These are phyloP conservation scores for Eremophila alpestris DNA, from an alignment of 2,797 vertebrate genomes.

Conservation along the genomic window DNA sequence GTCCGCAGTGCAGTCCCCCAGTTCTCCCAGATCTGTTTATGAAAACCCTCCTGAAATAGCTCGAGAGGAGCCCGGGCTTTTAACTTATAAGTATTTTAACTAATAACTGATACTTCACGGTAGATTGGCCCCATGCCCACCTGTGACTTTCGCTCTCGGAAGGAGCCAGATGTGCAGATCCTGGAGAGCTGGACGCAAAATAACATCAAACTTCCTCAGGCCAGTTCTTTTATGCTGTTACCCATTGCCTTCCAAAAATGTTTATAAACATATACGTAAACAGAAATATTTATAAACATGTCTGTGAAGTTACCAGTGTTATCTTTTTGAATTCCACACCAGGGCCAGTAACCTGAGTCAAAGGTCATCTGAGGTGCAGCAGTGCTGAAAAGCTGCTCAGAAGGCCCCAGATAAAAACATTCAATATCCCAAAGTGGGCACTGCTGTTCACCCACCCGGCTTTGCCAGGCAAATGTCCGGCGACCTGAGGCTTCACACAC, in stretches of 20 bases:
- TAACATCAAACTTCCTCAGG: not conserved
- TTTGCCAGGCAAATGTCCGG: rapidly evolving
- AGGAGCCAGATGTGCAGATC: not conserved
- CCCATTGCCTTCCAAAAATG: not conserved
- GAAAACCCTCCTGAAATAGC: not conserved
- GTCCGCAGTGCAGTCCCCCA: not conserved
- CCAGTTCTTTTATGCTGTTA: not conserved
- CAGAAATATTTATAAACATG: too few relatives aligned
- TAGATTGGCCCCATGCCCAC: not conserved
- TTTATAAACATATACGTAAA: not conserved
- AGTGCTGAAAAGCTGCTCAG: not conserved
- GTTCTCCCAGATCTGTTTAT: not conserved
- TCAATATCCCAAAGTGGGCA: not conserved
- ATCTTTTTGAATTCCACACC: not conserved
- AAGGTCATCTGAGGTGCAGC: not conserved
- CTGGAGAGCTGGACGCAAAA: rapidly evolving
- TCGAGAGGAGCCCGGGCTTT: not conserved
- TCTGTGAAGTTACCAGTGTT: not conserved
- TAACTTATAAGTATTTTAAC: too few relatives aligned
- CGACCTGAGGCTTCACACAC: not conserved
- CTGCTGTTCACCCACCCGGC: not conserved
- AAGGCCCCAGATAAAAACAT: not conserved
- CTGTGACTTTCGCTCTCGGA: not conserved
- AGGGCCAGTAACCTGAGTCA: not conserved
- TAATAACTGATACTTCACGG: not conserved